Base-by-base conservation (phyloP, 2,797 vertebrate species). In the Phrynocephalus vlangalii region DNA sequence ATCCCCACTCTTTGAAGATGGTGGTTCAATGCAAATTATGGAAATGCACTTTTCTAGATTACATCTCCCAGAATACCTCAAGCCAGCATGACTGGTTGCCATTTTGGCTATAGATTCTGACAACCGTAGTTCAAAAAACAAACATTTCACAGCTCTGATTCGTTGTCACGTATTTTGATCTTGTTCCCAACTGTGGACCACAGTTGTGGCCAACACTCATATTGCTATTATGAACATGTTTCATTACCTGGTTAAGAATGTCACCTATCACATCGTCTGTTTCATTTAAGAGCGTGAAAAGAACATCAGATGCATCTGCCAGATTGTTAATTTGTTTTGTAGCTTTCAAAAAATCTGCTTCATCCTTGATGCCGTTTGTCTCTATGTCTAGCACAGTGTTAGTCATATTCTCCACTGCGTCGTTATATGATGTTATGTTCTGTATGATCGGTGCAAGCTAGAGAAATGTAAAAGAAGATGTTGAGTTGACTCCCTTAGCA, bases 281-380 rank as follows among this genome's bases (percentile, higher is more conserved):
- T 75, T 1, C 7, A 26, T 82, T 87, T 73, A 87, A 28, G 1
- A 1, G 20, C 0, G 8, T 6, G 22, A 3, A 6, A 22, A 82
- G 28, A 24, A 48, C 28, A 15, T 2, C 22, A 44, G 26, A 1
- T 1, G 8, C 1, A 1, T 67, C 18, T 1, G 30, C 8, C 28
- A 82, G 11, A 0, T 82, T 3, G 0, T 3, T 0, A 22, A 87
- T 75, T 1, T 16, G 1, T 0, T 52, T 5, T 9, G 24, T 15
- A 50, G 22, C 0, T 13, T 3, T 30, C 9, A 15, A 3, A 8
- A 18, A 87, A 8, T 67, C 56, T 76, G 11, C 30, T 6, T 82
- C 52, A 33, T 87, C 79, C 11, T 82, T 82, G 38, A 82, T 16
- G 28, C 86, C 86, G 15, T 87, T 44, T 9, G 1, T 48, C 38